Conservation (phyloP, 2,888 invertebrate species). For the Eumacrocentrus americanus region DNA sequence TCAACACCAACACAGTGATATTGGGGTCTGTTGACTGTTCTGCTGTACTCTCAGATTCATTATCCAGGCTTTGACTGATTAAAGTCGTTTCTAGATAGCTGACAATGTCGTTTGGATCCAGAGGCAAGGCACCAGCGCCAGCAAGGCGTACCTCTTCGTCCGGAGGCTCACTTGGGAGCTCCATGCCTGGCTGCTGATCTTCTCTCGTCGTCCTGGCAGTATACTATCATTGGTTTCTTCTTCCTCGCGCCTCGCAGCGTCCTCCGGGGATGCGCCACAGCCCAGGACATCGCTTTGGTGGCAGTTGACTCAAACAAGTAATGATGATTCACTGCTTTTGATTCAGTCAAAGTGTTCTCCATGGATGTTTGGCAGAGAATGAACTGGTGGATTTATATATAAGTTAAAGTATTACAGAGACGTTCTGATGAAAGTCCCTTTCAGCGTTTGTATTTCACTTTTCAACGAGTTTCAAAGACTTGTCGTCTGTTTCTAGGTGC, state of each 20-base stretch:
- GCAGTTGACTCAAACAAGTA: neutral
- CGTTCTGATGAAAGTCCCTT: neutral
- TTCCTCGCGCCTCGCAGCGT: conserved; percentile 5
- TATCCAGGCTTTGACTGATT: neutral
- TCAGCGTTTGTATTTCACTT: neutral
- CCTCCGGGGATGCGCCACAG: neutral
- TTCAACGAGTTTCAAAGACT: neutral
- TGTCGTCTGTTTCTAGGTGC: neutral
- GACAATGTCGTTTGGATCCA: conserved; percentile 14
- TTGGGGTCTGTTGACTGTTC: conserved; percentile 10
- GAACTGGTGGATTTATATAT: neutral
- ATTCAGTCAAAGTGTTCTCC: neutral
- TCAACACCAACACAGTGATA: conserved; percentile 67
- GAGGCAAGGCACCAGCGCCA: conserved; percentile 4
- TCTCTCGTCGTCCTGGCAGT: conserved; percentile 20
- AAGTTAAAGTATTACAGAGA: neutral
- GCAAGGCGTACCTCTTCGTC: conserved; percentile 42
- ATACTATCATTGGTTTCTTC: neutral
- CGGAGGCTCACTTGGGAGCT: conserved; percentile 45
- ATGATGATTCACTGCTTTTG: neutral
- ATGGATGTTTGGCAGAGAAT: neutral
- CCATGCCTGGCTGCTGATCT: conserved; percentile 42
- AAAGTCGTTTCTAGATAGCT: conserved; percentile 4
- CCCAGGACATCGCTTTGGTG: conserved; percentile 5
- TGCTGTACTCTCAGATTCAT: neutral